Evolutionary conservation across 1,140 invertebrate species (phyloP), one percentile per base, ranked within the genome.

Genomic region (Meloidogyne hapla): DNA sequence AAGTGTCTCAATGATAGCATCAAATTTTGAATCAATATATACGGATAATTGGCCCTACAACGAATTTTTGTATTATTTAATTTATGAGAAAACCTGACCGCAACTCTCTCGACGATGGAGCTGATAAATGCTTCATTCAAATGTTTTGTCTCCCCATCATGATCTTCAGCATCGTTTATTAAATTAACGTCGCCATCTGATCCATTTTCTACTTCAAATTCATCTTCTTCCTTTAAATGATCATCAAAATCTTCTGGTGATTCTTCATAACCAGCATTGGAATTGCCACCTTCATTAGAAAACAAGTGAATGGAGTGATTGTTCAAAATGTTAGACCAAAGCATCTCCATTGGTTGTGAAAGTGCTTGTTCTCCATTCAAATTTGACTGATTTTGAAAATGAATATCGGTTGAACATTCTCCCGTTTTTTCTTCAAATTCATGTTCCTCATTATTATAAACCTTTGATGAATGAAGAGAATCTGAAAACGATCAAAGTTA

Each of bases 281-380:
- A 12, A 69, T 45, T 15, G 26, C 28, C 13, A 18, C 23, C 13
- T 15, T 23, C 67, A 21, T 23, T 21, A 69, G 25, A 23, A 40
- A 45, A 48, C 38, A 45, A 42, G 18, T 26, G n/a, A 25, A 48
- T 48, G 42, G 69, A 26, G 61, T 42, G 40, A 42, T 62, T 72
- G 45, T 72, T 56, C 18, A 69, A 23, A 38, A 72, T 56, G 45
- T 72, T 72, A n/a, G 38, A 45, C 69, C 56, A 23, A n/a, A 72
- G 25, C 69, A 72, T 13, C 42, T 72, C 69, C 38, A 72, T 72
- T 18, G 38, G 69, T 65, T 65, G 63, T 65, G 63, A 65, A 65
- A 65, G 15, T 1, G 63, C 10, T 65, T 65, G 63, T 15, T 65
- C 63, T 26, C 12, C 63, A 13, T 10, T 12, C 10, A 13, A 26